Conservation (phyloP, 2,888 invertebrate genomes). For the Leucophora obtusa region DNA sequence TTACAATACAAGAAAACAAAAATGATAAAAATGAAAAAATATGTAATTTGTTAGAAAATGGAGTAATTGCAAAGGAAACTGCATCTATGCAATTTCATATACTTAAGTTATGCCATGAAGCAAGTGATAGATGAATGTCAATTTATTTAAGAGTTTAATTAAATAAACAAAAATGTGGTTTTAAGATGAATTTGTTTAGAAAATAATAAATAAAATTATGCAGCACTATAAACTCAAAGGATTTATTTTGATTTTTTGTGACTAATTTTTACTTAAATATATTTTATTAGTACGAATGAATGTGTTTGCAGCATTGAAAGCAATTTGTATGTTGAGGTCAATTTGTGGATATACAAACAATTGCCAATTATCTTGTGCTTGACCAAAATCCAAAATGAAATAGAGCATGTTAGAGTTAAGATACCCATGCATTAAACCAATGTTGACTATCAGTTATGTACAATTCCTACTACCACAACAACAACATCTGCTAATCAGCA, state of each 20-base stretch:
- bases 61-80: constrained; percentile 18
- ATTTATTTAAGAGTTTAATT: constrained; percentile 51
- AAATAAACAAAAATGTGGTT: constrained; percentile 31
- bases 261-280: constrained; percentile 27
- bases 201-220: not conserved
- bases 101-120: constrained; percentile 8
- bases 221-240: constrained; percentile 1
- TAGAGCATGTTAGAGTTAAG: constrained; percentile 51
- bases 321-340: constrained; percentile 59
- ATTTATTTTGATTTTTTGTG: not conserved
- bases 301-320: constrained; percentile 38
- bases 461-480: not conserved
- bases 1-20: not conserved
- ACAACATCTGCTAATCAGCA: constrained; percentile 6
- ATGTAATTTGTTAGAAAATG: constrained; percentile 35
- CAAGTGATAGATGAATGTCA: constrained; percentile 39
- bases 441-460: constrained; percentile 17
- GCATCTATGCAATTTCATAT: not conserved
- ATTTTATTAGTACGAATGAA: constrained; percentile 4
- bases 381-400: constrained; percentile 58
- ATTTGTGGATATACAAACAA: constrained; percentile 56
- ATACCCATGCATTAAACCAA: constrained; percentile 49
- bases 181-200: not conserved
- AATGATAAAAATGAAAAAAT: constrained; percentile 1
- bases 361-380: constrained; percentile 61